Conservation (phyloP, 92 coral and sea anemone genomes). For the Bergia puertoricense region DNA sequence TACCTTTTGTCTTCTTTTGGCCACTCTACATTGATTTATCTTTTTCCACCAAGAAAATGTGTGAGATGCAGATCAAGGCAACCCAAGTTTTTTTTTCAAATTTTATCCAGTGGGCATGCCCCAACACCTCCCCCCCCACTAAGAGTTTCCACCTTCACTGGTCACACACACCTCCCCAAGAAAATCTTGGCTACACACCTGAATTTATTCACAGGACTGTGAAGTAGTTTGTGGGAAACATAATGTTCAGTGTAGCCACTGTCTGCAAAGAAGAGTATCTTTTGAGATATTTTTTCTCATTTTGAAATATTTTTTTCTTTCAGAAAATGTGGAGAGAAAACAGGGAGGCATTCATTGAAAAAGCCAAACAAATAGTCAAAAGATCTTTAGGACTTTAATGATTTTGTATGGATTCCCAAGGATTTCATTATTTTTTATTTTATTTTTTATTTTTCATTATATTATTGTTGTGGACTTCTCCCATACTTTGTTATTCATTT, state of each 20-base stretch:
- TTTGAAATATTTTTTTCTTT: slow-evolving; percentile 20
- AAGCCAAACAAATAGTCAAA: slow-evolving; percentile 79
- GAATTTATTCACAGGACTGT: neutral
- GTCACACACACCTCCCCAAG: too few relatives aligned
- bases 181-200: too few relatives aligned
- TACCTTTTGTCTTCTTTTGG: too few relatives aligned
- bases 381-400: slow-evolving; percentile 73
- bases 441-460: too few relatives aligned
- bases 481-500: neutral
- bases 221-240: too few relatives aligned
- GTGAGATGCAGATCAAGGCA: too few relatives aligned
- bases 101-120: too few relatives aligned
- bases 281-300: neutral
- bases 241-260: neutral
- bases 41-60: too few relatives aligned
- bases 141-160: too few relatives aligned
- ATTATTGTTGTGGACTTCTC: neutral
- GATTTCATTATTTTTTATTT: neutral
- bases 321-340: slow-evolving; percentile 99
- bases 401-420: neutral
- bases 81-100: too few relatives aligned
- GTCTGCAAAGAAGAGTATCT: neutral
- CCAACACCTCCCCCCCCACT: too few relatives aligned
- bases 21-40: too few relatives aligned
- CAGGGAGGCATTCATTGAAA: slow-evolving; percentile 83